Evolutionary conservation across 2,797 vertebrate species (phyloP).

Genomic region (Antrozous pallidus): DNA sequence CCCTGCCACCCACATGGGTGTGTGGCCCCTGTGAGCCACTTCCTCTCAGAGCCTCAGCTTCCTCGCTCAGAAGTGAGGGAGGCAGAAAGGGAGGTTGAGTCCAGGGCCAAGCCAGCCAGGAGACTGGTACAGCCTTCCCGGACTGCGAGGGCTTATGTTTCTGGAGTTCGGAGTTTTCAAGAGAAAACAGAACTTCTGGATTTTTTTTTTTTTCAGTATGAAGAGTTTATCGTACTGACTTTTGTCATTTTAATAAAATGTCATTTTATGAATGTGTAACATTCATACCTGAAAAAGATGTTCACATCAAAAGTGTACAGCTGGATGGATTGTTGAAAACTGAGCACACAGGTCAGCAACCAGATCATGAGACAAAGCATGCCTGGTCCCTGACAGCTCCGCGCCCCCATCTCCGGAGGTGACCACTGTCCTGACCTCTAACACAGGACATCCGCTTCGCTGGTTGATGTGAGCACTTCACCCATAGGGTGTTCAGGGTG

Average conservation of each 20-base stretch:
- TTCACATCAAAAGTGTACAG: neutral
- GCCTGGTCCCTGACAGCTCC: accelerated
- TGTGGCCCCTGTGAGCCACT: neutral
- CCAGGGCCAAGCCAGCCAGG: accelerated
- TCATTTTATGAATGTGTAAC: neutral
- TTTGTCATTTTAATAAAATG: neutral
- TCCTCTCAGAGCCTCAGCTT: neutral
- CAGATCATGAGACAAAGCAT: neutral
- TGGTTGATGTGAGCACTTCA: neutral
- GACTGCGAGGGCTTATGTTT: accelerated
- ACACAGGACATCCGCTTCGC: neutral
- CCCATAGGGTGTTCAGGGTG: accelerated
- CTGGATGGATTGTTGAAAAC: neutral
- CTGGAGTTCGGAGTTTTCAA: neutral
- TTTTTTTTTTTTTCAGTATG: neutral
- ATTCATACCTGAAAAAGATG: neutral
- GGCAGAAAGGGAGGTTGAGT: neutral
- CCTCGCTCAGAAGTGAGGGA: neutral
- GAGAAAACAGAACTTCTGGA: neutral
- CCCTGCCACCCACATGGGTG: neutral
- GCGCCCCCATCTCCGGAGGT: neutral
- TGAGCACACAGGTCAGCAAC: neutral
- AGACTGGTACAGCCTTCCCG: neutral
- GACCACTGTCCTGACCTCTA: too few species aligned
- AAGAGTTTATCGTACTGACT: neutral